Evolutionary conservation across 2,797 vertebrate genomes (phyloP).

Genomic region (Lophotriccus pileatus): DNA sequence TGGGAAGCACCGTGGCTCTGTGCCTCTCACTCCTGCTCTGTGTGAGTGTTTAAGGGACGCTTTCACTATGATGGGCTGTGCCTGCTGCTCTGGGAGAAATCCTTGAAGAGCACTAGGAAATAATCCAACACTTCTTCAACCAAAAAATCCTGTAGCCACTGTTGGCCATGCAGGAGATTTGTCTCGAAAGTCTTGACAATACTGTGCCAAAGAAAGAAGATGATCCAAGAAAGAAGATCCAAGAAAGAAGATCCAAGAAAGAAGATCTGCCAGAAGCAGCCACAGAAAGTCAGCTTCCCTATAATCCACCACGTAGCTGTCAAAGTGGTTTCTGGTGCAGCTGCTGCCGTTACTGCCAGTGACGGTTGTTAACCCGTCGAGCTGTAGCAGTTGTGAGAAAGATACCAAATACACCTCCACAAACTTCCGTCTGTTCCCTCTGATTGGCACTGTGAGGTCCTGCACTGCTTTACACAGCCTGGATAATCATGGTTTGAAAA

Average conservation of each 20-base stretch:
- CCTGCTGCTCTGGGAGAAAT: neutral
- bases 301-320: neutral
- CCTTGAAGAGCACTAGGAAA: neutral
- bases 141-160: neutral
- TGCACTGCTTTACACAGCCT: neutral
- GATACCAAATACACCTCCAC: neutral
- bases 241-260: neutral
- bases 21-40: neutral
- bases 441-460: rapidly evolving
- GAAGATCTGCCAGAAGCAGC: neutral
- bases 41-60: neutral
- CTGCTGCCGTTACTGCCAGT: neutral
- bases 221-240: neutral
- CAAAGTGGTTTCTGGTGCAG: neutral
- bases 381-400: neutral
- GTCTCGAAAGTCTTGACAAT: neutral
- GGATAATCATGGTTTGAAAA: neutral
- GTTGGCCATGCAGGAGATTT: neutral
- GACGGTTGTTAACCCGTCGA: neutral
- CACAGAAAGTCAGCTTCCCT: neutral
- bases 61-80: neutral
- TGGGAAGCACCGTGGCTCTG: neutral
- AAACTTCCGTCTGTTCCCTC: neutral
- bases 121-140: neutral
- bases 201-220: neutral